These are phyloP conservation scores for Stichopus horrens DNA, from an alignment of 53 echinoderm and acorn worm genomes.

Conservation along the genomic window DNA sequence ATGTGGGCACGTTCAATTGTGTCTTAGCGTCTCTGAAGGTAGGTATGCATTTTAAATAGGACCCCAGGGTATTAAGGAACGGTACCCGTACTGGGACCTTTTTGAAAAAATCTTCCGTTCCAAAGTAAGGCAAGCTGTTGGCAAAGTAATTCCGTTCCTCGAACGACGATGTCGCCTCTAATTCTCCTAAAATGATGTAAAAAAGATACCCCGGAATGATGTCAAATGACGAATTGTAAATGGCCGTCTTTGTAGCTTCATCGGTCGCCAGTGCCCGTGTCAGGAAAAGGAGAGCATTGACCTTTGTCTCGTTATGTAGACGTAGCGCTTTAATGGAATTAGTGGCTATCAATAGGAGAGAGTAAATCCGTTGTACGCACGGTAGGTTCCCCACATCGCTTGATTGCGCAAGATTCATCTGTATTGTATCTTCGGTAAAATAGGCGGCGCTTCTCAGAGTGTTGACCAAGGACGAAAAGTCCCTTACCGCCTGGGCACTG, in stretches of 20 bases:
- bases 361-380: neutral
- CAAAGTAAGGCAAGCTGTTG: neutral
- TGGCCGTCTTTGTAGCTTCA: neutral
- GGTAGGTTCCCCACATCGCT: neutral
- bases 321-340: neutral
- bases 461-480: neutral
- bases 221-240: neutral
- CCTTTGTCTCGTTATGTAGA: neutral
- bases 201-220: neutral
- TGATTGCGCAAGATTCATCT: constrained; percentile 14
- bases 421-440: neutral
- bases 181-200: neutral
- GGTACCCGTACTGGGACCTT: neutral
- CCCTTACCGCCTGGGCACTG: neutral
- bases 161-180: neutral
- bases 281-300: neutral
- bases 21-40: neutral
- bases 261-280: neutral
- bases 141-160: neutral
- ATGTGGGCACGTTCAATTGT: neutral
- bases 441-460: neutral
- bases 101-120: neutral
- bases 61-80: neutral
- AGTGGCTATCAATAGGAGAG: neutral
- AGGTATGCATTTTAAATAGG: neutral